Conservation (phyloP, 2,797 vertebrate species). For the Coccyzus lansbergi region DNA sequence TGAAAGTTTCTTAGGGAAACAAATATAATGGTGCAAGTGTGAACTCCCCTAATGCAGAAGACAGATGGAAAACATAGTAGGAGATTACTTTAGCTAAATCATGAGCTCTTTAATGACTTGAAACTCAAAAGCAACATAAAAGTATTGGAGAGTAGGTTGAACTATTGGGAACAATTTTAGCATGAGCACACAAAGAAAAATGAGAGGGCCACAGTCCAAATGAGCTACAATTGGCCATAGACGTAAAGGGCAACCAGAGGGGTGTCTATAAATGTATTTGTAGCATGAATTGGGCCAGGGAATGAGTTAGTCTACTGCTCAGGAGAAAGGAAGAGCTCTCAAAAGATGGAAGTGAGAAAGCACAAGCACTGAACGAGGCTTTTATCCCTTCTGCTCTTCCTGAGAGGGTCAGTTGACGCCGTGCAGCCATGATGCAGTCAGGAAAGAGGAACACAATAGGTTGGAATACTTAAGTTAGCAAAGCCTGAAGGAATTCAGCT, state of each 20-base stretch:
- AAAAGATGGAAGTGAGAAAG: constrained; percentile 48
- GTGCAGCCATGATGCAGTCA: background rate
- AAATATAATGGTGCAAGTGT: background rate
- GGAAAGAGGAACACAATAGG: background rate
- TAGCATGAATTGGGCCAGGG: constrained; percentile 17
- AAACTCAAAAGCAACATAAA: constrained; percentile 46
- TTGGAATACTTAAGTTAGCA: background rate
- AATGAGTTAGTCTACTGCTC: constrained; percentile 7
- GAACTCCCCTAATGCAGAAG: constrained; percentile 41
- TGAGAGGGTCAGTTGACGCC: constrained; percentile 12
- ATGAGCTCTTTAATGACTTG: background rate
- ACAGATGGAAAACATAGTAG: constrained; percentile 38
- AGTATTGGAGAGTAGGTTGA: background rate
- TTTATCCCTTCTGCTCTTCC: constrained; percentile 34
- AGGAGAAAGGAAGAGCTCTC: constrained; percentile 26
- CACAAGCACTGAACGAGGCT: constrained; percentile 32
- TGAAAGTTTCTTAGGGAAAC: constrained; percentile 32
- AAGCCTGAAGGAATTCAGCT: constrained; percentile 31
- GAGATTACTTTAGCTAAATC: constrained; percentile 40
- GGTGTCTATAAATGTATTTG: constrained; percentile 24
- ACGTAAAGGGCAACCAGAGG: constrained; percentile 20
- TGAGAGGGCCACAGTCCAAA: constrained; percentile 37
- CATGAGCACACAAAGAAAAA: constrained; percentile 30
- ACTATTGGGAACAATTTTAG: constrained; percentile 24
- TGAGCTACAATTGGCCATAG: constrained; percentile 47